Evolutionary conservation across 2,113 vertebrate genomes (phyloP), one percentile per base, ranked within the genome.

Genomic region (Pleuronectes platessa): DNA sequence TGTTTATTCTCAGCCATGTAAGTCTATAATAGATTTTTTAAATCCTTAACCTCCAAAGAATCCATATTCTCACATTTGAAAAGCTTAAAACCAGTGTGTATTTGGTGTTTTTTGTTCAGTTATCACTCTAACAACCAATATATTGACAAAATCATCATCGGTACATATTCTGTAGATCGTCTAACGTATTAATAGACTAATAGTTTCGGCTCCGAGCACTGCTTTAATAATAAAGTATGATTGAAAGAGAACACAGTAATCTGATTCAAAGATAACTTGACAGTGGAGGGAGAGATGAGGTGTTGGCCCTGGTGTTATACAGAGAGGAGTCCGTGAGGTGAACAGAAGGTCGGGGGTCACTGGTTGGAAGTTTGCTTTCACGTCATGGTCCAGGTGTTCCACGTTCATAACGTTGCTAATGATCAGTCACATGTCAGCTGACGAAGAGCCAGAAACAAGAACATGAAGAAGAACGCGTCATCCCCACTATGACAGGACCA

Each of bases 341-440:
- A 87, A 67, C 15, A 26, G 26, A 26, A 68, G 76, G 82, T 92
- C 75, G 85, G 54, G 76, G 85, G 71, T 84, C 86, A 73, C 27
- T 3, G 59, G n/a, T 31, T 77, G 82, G 85, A 89, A 93, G 90
- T 81, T 49, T 42, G 67, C 40, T 5, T 85, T 81, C 77, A 70
- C 51, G 21, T 81, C 76, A 58, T 82, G 47, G 59, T 79, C 88
- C 90, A 90, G 90, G 90, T 90, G 90, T 85, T 70, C 66, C 1
- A 17, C 47, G 2, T 17, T 5, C 47, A 4, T 18, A 17, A 15
- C 47, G 17, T 61, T 63, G 40, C 40, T 42, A 42, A 80, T 71
- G 64, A 45, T 49, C 53, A 47, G 40, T 55, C 37, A 17, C n/a
- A 17, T 17, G 47, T 49, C 14, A 5, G 17, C 45, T 17, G 45